A percentile compares a stretch with the other conserved stretches of the same genome.
Conservation (phyloP, 2,888 invertebrate species). For the Phymatocera aterrima region DNA sequence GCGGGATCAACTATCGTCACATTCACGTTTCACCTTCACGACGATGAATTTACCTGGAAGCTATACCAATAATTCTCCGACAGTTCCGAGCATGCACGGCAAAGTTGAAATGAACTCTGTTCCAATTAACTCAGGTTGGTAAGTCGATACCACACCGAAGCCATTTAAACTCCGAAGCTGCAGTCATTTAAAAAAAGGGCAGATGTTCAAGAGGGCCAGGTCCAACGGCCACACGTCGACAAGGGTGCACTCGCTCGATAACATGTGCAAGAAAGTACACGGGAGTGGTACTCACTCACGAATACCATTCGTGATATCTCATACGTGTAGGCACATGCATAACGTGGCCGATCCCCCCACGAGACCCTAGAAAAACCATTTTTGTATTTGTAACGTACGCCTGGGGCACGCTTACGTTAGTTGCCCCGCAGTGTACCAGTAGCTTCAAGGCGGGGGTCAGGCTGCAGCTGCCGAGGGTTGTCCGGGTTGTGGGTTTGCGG, state of each 20-base stretch:
- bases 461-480: slow-evolving; percentile 43
- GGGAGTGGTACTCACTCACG: background rate
- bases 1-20: too few relatives aligned
- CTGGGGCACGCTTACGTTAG: slow-evolving; percentile 34
- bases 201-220: slow-evolving; percentile 32
- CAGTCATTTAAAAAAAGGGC: slow-evolving; percentile 39
- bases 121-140: slow-evolving; percentile 37
- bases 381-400: slow-evolving; percentile 30
- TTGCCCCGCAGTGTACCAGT: slow-evolving; percentile 12
- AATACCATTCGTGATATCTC: background rate
- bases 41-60: background rate
- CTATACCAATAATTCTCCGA: background rate
- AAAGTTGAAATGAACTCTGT: background rate
- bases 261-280: background rate
- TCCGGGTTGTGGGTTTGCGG: slow-evolving; percentile 24
- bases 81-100: background rate
- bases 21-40: too few relatives aligned
- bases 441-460: slow-evolving; percentile 38
- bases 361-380: background rate
- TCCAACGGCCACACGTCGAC: slow-evolving; percentile 38
- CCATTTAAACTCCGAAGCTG: slow-evolving; percentile 29
- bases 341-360: slow-evolving; percentile 2
- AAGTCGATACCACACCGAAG: slow-evolving; percentile 37
- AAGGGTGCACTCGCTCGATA: slow-evolving; percentile 2
- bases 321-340: background rate